Base-by-base conservation (phyloP, 1,140 invertebrate species). In the Andricus grossulariae region DNA sequence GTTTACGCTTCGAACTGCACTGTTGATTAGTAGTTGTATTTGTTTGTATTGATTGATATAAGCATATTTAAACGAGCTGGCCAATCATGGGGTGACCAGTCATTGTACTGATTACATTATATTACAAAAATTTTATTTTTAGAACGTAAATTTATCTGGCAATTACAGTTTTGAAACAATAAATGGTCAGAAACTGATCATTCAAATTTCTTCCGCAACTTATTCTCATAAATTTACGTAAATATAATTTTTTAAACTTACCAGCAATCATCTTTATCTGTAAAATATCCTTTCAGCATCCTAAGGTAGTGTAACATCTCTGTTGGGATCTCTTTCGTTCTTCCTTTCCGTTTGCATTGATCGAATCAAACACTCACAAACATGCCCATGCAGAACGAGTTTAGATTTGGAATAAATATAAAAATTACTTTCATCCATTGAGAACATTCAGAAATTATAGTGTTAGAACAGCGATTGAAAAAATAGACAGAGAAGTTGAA, bases 261-360 rank as follows among this genome's bases (percentile, higher is more conserved):
- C 60, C 60, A 66, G 21, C 60, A 66, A 13, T 66, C 60, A 39
- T 66, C 60, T 16, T 66, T 32, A 39, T 5, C 7, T 45, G 16
- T 32, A 5, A n/a, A 66, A 66, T 8, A 39, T 45, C 6, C 12
- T 66, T 39, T 66, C 13, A 16, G 13, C 60, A 66, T 66, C 39
- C 32, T 66, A 66, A 66, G 60, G 60, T n/a, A 39, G 21, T 21
- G 15, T 15, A 10, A n/a, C 25, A 66, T 66, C 39, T 39, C 60
- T 16, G 25, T 66, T 66, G 4, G 60, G 60, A n/a, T 66, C 60
- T 32, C 60, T 16, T 66, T 66, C 60, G 60, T 66, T 66, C 60
- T 66, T 66, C 32, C 60, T 66, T 66, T 39, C 60, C n/a, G n/a
- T 32, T 18, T 45, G 5, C 5, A 11, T 66, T 32, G 8, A 66